phyloP scores from a whole-genome alignment of 2,888 invertebrate species.

The Caenorhabditis panamensis region DNA sequence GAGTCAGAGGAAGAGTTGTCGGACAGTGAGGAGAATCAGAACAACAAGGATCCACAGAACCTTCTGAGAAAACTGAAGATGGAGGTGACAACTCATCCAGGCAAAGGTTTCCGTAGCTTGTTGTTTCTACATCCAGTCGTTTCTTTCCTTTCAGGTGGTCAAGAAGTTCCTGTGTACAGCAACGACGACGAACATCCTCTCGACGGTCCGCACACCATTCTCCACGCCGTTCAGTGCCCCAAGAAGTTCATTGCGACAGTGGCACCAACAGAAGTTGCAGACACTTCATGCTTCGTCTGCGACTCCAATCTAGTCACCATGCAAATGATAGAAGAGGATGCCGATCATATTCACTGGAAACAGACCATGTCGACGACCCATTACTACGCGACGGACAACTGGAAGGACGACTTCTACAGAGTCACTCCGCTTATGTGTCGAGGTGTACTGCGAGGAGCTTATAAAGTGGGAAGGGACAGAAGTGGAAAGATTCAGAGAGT shows the following conservation, averaged over 20 bases:
- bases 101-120: conserved; percentile 40
- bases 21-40: conserved; percentile 53
- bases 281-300: conserved; percentile 53
- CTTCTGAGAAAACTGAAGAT: conserved; percentile 38
- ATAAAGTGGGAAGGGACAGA: conserved; percentile 67
- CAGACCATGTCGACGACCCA: conserved; percentile 75
- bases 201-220: conserved; percentile 71
- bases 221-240: conserved; percentile 73
- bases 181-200: conserved; percentile 72
- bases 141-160: conserved; percentile 39
- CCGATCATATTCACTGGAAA: conserved; percentile 76
- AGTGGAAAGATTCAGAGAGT: conserved; percentile 58
- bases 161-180: conserved; percentile 64
- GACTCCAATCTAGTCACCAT: conserved; percentile 54
- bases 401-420: conserved; percentile 61
- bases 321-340: conserved; percentile 57
- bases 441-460: conserved; percentile 72
- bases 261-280: conserved; percentile 50
- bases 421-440: conserved; percentile 70
- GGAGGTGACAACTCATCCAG: conserved; percentile 47
- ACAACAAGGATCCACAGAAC: conserved; percentile 62
- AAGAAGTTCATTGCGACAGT: conserved; percentile 72
- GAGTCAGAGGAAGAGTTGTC: conserved; percentile 57
- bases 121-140: no score
- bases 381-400: conserved; percentile 76